Base-by-base conservation (phyloP, 2,888 invertebrate species). In the Matsumyia berberina region DNA sequence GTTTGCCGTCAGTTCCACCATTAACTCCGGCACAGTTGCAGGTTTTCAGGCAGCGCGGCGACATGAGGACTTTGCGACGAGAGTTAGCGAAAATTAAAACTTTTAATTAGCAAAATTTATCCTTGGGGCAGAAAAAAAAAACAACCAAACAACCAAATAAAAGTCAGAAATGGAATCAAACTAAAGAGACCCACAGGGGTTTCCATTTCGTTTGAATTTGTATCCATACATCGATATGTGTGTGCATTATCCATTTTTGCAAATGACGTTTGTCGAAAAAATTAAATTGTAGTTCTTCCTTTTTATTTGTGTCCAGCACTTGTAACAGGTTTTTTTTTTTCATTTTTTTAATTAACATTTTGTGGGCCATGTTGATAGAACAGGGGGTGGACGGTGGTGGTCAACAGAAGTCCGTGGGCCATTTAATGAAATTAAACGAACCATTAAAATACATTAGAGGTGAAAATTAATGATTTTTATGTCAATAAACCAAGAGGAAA, bases 81-180 rank as follows among this genome's bases (percentile, higher is more conserved):
- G 37, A 66, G 64, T 37, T 66, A 17, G 37, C 58, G 39, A 17
- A 76, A 78, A 78, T 77, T 73, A 62, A 73, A 83, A 78, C 55
- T 78, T 78, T 83, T 83, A 83, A 83, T 83, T 78, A 83, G 78
- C 73, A 69, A 73, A 83, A 51, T 69, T 62, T 69, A 62, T 78
- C 73, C 19, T 77, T 60, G 58, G 51, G 70, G 58, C 39, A 49
- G 15, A 29, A 15, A 51, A 19, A 15, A 12, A 29, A 57, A 49
- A 19, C 8, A 57, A 42, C 11, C 31, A 6, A 31, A 42, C 49
- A 24, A 64, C 64, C 19, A 67, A 37, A 69, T 55, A 67, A 67
- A 77, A 66, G 49, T 58, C 66, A 72, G 60, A 33, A 72, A 57
- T 44, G 60, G 44, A 77, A 66, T 67, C 35, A 73, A 73, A 62